A percentile compares a stretch with the other conserved stretches of the same genome.
Evolutionary conservation across 2,113 vertebrate genomes (phyloP).

Genomic region (Poicephalus gulielmi): DNA sequence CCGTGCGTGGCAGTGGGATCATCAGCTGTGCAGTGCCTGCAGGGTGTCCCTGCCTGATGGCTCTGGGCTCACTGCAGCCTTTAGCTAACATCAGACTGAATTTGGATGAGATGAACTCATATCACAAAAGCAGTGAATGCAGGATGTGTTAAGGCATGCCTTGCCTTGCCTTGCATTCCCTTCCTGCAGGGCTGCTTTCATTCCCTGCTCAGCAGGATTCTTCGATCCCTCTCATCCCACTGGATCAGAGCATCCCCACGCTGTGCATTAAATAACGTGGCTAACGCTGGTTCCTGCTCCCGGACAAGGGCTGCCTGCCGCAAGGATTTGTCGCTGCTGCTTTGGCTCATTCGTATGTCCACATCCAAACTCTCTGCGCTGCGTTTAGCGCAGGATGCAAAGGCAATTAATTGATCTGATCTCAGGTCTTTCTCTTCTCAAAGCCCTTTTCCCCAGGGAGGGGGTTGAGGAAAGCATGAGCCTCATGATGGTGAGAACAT

Average conservation of each 20-base stretch:
- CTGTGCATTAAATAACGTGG: fast-evolving
- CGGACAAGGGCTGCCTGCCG: neutral
- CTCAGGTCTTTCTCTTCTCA: constrained; percentile 3
- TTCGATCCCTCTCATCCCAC: neutral
- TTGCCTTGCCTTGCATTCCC: neutral
- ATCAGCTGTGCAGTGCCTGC: fast-evolving
- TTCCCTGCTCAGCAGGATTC: neutral
- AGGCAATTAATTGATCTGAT: constrained; percentile 54
- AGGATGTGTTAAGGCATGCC: neutral
- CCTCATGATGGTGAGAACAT: neutral
- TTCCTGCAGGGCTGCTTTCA: neutral
- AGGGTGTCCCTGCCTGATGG: neutral
- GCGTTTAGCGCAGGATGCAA: neutral
- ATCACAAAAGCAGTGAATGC: neutral
- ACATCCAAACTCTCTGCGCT: fast-evolving
- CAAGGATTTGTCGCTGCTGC: neutral
- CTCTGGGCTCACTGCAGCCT: neutral
- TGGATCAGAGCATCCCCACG: neutral
- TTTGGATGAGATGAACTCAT: neutral
- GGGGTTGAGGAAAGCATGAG: neutral
- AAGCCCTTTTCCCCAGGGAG: neutral
- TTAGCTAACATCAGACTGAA: fast-evolving
- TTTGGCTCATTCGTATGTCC: neutral
- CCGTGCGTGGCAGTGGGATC: fast-evolving
- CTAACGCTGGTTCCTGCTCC: neutral